Percentiles rank a stretch among this genome's conserved stretches.
Evolutionary conservation across 2,888 invertebrate species (phyloP).

Genomic region (Lithophane socia): DNA sequence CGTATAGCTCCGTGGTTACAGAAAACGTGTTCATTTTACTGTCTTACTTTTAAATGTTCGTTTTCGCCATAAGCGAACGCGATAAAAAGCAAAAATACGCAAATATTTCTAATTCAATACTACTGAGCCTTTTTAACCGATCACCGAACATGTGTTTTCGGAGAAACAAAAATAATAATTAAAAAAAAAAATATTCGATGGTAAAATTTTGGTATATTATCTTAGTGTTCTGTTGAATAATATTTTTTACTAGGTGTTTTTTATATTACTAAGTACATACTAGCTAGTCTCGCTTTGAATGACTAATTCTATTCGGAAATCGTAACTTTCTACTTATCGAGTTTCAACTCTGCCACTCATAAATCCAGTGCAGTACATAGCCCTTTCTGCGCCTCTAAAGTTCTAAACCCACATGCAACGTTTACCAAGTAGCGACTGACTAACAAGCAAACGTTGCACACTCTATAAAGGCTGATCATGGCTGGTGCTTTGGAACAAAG

Average conservation of each 20-base stretch:
- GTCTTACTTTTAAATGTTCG: not conserved
- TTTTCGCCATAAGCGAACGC: slow-evolving; percentile 3
- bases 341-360: not conserved
- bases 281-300: no score
- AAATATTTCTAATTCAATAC: not conserved
- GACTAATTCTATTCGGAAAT: not conserved
- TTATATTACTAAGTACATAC: no score
- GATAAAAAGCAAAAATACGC: not conserved
- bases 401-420: not conserved
- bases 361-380: no score
- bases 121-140: not conserved
- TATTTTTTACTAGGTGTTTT: not conserved
- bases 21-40: not conserved
- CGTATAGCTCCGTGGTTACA: not conserved
- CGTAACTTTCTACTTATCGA: not conserved
- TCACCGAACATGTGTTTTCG: not conserved
- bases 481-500: slow-evolving; percentile 9
- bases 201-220: no score
- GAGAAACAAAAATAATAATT: not conserved
- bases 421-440: not conserved
- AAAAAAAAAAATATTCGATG: no score
- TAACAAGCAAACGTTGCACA: slow-evolving; percentile 9
- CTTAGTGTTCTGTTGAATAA: no score
- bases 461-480: slow-evolving; percentile 7
- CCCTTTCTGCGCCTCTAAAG: not conserved